Percentiles rank a stretch among this genome's conserved stretches.
phyloP scores from a whole-genome alignment of 2,888 invertebrate species.

The Lasius platythorax region DNA sequence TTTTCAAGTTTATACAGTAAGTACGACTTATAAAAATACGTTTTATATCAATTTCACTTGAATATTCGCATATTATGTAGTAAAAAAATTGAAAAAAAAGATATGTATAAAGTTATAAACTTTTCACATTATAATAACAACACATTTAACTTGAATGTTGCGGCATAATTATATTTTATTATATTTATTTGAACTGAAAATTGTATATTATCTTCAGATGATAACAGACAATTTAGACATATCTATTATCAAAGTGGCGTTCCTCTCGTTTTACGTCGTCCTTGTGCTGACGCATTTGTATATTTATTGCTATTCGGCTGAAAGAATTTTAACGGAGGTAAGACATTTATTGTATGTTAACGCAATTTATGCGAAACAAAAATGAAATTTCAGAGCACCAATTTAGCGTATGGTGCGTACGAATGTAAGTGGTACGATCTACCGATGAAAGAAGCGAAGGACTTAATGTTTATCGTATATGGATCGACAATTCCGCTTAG shows the following conservation, averaged over 20 bases:
- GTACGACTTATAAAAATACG: background rate
- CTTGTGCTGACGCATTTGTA: slow-evolving; percentile 72
- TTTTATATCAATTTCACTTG: background rate
- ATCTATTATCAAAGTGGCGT: slow-evolving; percentile 48
- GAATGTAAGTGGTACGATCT: slow-evolving; percentile 67
- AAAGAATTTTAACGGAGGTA: slow-evolving; percentile 67
- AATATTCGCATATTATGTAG: background rate
- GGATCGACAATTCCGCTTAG: slow-evolving; percentile 53
- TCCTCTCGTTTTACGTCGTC: slow-evolving; percentile 54
- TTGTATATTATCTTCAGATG: slow-evolving; percentile 52
- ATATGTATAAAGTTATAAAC: background rate
- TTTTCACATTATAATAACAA: background rate
- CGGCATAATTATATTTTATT: background rate
- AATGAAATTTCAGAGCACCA: slow-evolving; percentile 56
- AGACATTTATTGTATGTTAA: background rate
- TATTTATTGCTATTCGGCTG: slow-evolving; percentile 75
- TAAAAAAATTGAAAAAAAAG: background rate
- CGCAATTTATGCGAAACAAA: background rate
- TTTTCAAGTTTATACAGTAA: slow-evolving; percentile 29
- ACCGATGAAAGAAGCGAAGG: slow-evolving; percentile 47
- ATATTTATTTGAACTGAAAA: background rate
- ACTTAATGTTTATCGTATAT: slow-evolving; percentile 53
- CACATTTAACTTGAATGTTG: background rate
- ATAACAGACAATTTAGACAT: slow-evolving; percentile 27
- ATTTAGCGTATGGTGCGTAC: slow-evolving; percentile 55